Conservation (phyloP, 1,140 invertebrate genomes). For the Brachionus sp. region DNA sequence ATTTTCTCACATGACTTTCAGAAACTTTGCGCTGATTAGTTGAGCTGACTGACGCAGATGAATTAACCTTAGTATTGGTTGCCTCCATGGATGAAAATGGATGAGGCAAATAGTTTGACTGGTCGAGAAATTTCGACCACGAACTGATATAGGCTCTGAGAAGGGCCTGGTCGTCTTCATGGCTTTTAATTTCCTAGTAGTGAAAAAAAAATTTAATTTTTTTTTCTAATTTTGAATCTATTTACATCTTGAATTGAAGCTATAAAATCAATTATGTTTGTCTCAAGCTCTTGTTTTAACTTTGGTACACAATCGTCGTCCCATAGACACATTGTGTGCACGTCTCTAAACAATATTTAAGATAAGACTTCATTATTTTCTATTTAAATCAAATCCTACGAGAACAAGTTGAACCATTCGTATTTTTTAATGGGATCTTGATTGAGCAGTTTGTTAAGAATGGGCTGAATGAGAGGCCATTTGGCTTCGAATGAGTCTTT, state of each 20-base stretch:
- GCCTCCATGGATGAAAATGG: conserved; percentile 85
- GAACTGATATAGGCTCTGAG: conserved; percentile 91
- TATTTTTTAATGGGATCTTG: conserved; percentile 85
- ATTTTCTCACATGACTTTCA: conserved; percentile 61
- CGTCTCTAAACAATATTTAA: conserved; percentile 61
- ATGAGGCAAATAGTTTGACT: conserved; percentile 90
- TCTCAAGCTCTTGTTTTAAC: conserved; percentile 78
- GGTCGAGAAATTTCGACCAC: conserved; percentile 95
- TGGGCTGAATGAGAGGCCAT: conserved; percentile 89
- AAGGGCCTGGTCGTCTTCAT: conserved; percentile 87
- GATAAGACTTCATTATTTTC: neutral
- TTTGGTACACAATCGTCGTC: conserved; percentile 88
- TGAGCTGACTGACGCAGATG: conserved; percentile 63
- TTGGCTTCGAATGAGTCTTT: conserved; percentile 74
- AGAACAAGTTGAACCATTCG: conserved; percentile 97
- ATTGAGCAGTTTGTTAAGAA: conserved; percentile 82
- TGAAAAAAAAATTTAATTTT: conserved; percentile 44
- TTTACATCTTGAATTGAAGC: conserved; percentile 78
- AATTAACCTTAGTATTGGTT: neutral
- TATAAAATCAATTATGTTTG: conserved; percentile 90
- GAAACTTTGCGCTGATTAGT: neutral
- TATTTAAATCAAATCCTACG: conserved; percentile 59
- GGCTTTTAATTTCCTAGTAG: conserved; percentile 72
- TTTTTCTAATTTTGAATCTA: neutral
- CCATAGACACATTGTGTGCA: conserved; percentile 89